Base-by-base conservation (phyloP, 2,797 vertebrate species). In the Siniperca undulata region DNA sequence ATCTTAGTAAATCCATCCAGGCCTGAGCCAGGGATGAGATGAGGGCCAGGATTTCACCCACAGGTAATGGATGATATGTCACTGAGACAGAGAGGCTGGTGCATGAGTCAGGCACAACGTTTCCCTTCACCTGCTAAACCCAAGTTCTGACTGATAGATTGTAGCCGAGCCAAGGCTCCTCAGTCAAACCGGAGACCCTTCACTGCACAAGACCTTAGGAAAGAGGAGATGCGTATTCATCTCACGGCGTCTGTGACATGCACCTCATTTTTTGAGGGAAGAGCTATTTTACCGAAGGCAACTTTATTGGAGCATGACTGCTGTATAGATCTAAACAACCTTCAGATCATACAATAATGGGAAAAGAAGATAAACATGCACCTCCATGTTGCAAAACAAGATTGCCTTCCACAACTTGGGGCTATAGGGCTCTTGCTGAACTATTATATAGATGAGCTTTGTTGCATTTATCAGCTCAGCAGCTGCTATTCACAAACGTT, bases 381-480 rank as follows among this genome's bases (percentile, higher is more conserved):
- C 78, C 78, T 74, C 44, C 16, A 3, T 78, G 84, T 77, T 77
- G 36, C 77, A 80, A 74, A 90, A 91, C 34, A 65, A 82, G 66
- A 92, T 92, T 91, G 86, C 80, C 81, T 87, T 78, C 67, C 66
- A 62, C 77, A 42, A 76, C 92, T 88, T 0, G 81, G 55, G 87
- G 91, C 90, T 27, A 70, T 16, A 5, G 46, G 78, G 70, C 62
- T 80, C 60, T 74, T 60, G 77, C 59, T 80, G 66, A 86, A 77
- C 91, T 85, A 90, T 91, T 90, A n/a, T n/a, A n/a, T n/a, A n/a
- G n/a, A n/a, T n/a, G n/a, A n/a, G n/a, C n/a, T n/a, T n/a, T n/a
- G n/a, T n/a, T n/a, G n/a, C n/a, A n/a, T n/a, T n/a, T n/a, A 89
- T 90, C 90, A 87, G 89, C 77, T 85, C 69, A 77, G 78, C 73